These are phyloP conservation scores for Catharus ustulatus DNA, from an alignment of 2,797 vertebrate genomes.

Conservation along the genomic window DNA sequence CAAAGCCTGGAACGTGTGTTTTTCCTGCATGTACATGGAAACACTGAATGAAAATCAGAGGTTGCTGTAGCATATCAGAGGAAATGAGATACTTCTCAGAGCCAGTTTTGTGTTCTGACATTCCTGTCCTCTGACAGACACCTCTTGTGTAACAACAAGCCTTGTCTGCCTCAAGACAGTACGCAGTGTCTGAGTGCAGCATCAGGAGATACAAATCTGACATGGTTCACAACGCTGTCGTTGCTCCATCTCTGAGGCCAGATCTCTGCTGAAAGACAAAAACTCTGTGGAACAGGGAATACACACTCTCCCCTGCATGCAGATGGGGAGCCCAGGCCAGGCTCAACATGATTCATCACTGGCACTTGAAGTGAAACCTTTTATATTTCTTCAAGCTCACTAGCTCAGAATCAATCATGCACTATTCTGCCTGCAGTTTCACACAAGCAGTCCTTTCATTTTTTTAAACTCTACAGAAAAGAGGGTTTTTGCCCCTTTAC, in stretches of 20 bases:
- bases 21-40: background rate
- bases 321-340: background rate
- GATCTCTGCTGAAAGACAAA: background rate
- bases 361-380: slow-evolving; percentile 5
- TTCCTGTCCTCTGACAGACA: background rate
- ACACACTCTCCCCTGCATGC: background rate
- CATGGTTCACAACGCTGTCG: background rate
- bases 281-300: background rate
- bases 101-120: background rate
- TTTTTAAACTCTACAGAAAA: background rate
- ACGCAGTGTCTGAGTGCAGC: background rate
- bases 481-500: background rate
- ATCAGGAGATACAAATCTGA: slow-evolving; percentile 10
- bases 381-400: slow-evolving; percentile 14
- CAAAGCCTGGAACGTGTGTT: accelerated
- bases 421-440: background rate
- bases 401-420: slow-evolving; percentile 21
- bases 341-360: slow-evolving; percentile 15
- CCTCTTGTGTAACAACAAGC: background rate
- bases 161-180: background rate
- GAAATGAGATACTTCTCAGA: background rate
- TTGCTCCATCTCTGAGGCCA: background rate
- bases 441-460: background rate
- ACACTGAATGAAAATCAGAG: background rate
- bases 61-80: background rate